These are phyloP conservation scores for Eidolon helvum DNA, from an alignment of 2,113 vertebrate genomes.

Conservation along the genomic window DNA sequence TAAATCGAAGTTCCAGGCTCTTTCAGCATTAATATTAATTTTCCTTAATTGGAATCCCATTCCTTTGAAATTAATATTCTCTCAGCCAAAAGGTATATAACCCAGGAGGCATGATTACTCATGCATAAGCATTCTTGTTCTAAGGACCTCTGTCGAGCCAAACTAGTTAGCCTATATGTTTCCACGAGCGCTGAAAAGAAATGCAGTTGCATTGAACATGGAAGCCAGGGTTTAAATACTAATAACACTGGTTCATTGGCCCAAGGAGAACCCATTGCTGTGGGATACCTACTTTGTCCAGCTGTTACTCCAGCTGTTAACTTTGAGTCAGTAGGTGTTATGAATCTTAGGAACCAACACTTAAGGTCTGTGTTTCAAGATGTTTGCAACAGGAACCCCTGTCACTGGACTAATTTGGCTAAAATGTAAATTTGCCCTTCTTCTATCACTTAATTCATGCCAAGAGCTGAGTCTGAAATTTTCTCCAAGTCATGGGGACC, in stretches of 20 bases:
- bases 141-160: neutral
- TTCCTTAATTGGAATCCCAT: neutral
- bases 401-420: neutral
- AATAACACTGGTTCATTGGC: neutral
- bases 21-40: constrained; percentile 37
- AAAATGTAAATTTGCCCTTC: neutral
- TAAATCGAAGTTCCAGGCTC: neutral
- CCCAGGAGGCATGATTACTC: neutral
- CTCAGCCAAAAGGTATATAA: neutral
- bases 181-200: neutral
- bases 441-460: neutral
- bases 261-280: neutral
- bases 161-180: neutral
- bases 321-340: neutral
- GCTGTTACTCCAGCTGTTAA: neutral
- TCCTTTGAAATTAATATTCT: neutral
- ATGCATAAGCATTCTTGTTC: neutral
- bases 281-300: neutral
- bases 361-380: neutral
- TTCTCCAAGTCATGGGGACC: neutral
- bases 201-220: neutral
- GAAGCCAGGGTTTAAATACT: neutral
- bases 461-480: neutral
- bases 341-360: neutral
- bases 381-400: neutral